These are phyloP conservation scores for Paralichthys olivaceus DNA, from an alignment of 2,113 vertebrate species.

Conservation along the genomic window DNA sequence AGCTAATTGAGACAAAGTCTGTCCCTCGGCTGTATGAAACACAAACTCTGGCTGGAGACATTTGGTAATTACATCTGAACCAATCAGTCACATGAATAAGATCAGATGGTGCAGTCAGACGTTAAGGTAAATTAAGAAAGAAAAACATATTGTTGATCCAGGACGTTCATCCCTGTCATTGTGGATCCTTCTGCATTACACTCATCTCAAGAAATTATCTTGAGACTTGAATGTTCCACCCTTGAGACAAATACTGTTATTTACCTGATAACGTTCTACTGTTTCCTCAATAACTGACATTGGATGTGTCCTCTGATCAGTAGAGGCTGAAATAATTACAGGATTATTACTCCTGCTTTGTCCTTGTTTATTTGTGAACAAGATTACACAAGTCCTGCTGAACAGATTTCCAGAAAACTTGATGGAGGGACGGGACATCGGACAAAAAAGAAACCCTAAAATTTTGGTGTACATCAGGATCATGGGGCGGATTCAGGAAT, in stretches of 20 bases:
- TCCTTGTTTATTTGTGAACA: background rate
- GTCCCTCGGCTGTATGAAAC: constrained; percentile 56
- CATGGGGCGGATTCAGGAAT: no score
- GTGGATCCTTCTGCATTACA: background rate
- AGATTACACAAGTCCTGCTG: no score
- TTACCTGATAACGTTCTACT: background rate
- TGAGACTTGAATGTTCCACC: background rate
- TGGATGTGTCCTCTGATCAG: background rate
- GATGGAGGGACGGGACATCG: no score
- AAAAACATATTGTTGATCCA: constrained; percentile 35
- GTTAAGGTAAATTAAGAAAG: constrained; percentile 57
- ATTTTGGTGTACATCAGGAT: no score
- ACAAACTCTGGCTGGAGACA: constrained; percentile 61
- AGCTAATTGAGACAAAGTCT: constrained; percentile 81
- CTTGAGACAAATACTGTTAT: background rate
- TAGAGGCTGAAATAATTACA: no score
- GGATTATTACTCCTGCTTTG: no score
- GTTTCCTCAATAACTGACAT: background rate
- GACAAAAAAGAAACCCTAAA: no score
- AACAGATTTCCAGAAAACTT: no score
- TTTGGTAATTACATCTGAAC: constrained; percentile 74
- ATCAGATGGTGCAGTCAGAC: constrained; percentile 62
- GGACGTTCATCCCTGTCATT: constrained; percentile 51
- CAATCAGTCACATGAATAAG: constrained; percentile 74
- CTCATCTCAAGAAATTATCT: background rate